Conservation (phyloP, 2,113 vertebrate genomes). For the Pica pica region DNA sequence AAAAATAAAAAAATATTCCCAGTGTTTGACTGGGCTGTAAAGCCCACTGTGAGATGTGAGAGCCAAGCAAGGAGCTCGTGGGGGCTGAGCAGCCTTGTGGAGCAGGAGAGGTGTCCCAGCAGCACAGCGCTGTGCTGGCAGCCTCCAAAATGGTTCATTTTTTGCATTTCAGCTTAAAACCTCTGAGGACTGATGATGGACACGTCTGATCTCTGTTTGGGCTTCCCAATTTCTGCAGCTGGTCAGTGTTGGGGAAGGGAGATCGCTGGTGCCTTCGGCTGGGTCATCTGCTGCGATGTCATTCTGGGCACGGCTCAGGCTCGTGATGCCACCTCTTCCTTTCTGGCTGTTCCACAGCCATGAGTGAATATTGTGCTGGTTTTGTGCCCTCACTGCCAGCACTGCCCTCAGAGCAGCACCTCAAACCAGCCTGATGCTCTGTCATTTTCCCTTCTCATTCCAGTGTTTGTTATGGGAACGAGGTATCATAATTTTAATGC, state of each 20-base stretch:
- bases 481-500: constrained; percentile 51
- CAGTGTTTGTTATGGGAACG: constrained; percentile 54
- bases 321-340: not conserved
- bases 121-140: not conserved
- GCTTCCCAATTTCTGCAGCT: not conserved
- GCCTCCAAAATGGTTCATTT: not conserved
- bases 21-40: not conserved
- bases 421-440: not conserved
- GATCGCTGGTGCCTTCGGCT: fast-evolving
- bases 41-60: not conserved
- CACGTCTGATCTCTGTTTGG: fast-evolving
- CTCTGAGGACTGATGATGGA: not conserved
- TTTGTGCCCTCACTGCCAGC: not conserved
- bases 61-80: not conserved
- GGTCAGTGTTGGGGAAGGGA: not conserved
- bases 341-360: not conserved
- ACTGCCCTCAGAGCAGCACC: not conserved
- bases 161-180: not conserved
- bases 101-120: not conserved
- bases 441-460: not conserved
- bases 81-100: not conserved
- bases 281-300: not conserved
- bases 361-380: not conserved
- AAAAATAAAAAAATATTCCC: not conserved
- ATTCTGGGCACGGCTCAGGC: fast-evolving